These are phyloP conservation scores for Apis mellifera DNA, from an alignment of 1,140 invertebrate genomes.

Conservation along the genomic window DNA sequence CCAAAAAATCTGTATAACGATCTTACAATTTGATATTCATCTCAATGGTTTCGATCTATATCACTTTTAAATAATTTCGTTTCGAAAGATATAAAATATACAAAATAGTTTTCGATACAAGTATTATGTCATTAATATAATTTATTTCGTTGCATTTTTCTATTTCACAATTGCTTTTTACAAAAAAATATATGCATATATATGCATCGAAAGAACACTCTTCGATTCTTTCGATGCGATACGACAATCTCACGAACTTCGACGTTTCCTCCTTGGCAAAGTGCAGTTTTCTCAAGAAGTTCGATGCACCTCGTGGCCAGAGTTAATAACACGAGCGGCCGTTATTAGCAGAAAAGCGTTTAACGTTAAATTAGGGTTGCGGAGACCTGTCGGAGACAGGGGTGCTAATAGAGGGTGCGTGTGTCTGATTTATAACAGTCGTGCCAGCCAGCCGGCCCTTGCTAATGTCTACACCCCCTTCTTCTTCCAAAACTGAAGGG, in stretches of 20 bases:
- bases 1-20: not conserved
- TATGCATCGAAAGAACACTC: too few species aligned
- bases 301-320: constrained; percentile 21
- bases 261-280: not conserved
- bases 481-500: constrained; percentile 52
- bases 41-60: too few species aligned
- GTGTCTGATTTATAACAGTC: constrained; percentile 75
- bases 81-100: too few species aligned
- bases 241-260: not conserved
- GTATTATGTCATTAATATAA: too few species aligned
- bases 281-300: not conserved
- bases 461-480: constrained; percentile 58
- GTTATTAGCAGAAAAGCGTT: constrained; percentile 74
- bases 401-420: constrained; percentile 76
- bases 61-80: too few species aligned
- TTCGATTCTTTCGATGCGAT: not conserved
- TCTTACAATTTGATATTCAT: too few species aligned
- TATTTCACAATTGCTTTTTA: too few species aligned
- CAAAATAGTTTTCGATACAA: too few species aligned
- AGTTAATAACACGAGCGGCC: constrained; percentile 57
- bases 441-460: constrained; percentile 50
- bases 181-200: too few species aligned
- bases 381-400: constrained; percentile 71
- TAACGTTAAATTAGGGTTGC: constrained; percentile 73
- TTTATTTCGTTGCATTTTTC: too few species aligned